Evolutionary conservation across 2,113 vertebrate genomes (phyloP).

Genomic region (Corythaixoides concolor): DNA sequence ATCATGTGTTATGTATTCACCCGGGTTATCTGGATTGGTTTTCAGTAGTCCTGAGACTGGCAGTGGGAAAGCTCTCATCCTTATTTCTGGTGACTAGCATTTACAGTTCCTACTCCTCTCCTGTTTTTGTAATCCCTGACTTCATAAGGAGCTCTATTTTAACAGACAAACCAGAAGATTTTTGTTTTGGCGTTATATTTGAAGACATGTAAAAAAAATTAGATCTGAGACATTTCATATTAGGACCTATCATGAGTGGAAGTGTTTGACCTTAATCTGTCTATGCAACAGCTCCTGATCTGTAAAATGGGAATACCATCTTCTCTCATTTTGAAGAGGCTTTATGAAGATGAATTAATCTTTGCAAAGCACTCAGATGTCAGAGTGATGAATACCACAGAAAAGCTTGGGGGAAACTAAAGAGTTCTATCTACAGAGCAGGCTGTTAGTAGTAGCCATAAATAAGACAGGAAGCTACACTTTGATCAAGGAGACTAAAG

Average conservation of each 20-base stretch:
- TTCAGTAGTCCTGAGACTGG: background rate
- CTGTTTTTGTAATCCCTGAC: background rate
- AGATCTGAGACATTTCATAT: constrained; percentile 46
- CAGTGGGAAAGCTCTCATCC: background rate
- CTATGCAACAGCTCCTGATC: constrained; percentile 41
- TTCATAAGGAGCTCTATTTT: background rate
- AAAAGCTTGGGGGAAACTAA: constrained; percentile 37
- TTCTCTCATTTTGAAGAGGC: constrained; percentile 45
- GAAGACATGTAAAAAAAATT: background rate
- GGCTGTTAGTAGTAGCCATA: constrained; percentile 57
- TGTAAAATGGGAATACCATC: constrained; percentile 54
- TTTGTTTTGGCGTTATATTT: background rate
- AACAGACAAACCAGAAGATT: background rate
- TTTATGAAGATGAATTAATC: constrained; percentile 64
- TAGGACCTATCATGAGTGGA: constrained; percentile 11
- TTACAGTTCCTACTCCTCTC: background rate
- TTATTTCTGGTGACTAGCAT: background rate
- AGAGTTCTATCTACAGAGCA: constrained; percentile 43
- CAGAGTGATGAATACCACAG: constrained; percentile 58
- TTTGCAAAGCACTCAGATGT: constrained; percentile 57
- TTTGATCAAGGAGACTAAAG: constrained; percentile 42
- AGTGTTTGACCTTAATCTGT: constrained; percentile 66
- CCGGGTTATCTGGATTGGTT: background rate
- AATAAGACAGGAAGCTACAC: constrained; percentile 59
- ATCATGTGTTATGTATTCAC: background rate